Conservation (phyloP, 2,888 invertebrate species). For the Diaprepes abbreviatus region DNA sequence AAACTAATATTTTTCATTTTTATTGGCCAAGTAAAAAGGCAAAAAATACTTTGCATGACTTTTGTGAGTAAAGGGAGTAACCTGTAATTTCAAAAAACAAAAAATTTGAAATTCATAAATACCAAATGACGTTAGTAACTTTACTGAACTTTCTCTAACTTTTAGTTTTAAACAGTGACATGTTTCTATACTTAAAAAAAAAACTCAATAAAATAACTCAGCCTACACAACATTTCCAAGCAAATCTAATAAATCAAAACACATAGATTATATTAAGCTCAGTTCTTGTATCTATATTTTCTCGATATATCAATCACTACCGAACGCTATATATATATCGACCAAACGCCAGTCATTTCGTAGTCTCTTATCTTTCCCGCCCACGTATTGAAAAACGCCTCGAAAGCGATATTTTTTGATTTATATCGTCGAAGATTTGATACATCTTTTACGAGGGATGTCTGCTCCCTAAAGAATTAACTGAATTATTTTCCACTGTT, state of each 20-base stretch:
- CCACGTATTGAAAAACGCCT: neutral
- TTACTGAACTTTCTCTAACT: too few relatives aligned
- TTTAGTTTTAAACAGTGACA: too few relatives aligned
- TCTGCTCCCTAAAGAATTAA: neutral
- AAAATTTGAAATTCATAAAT: too few relatives aligned
- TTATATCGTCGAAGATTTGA: neutral
- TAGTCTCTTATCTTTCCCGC: neutral
- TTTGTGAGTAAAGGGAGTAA: too few relatives aligned
- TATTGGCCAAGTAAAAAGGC: too few relatives aligned
- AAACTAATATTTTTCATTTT: too few relatives aligned
- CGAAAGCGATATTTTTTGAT: neutral
- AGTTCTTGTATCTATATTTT: constrained; percentile 16
- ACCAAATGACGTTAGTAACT: too few relatives aligned
- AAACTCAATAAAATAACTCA: too few relatives aligned
- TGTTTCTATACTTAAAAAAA: too few relatives aligned
- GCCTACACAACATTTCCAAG: neutral
- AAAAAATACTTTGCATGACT: too few relatives aligned
- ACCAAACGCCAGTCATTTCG: constrained; percentile 1
- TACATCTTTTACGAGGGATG: neutral
- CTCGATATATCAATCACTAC: neutral
- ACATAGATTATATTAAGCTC: constrained; percentile 6
- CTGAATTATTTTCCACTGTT: neutral
- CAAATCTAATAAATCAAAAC: constrained; percentile 21
- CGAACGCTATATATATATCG: constrained; percentile 6
- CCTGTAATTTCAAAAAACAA: too few relatives aligned